These are phyloP conservation scores for Phalacrocorax aristotelis DNA, from an alignment of 2,113 vertebrate genomes.

Conservation along the genomic window DNA sequence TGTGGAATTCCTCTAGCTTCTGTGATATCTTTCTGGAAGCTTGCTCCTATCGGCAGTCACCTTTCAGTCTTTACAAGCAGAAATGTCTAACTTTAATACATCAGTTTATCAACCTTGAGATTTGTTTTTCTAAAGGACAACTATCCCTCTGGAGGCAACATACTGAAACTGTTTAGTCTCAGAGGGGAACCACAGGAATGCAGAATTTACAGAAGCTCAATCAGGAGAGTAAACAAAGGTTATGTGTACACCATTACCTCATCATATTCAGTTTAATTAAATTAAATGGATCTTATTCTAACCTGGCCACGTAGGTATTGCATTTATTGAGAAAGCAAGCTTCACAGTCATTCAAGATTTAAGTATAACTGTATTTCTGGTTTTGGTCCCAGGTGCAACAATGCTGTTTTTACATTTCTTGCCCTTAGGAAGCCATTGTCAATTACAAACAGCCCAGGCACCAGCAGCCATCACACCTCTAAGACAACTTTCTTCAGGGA, in stretches of 20 bases:
- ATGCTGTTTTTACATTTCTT: background rate
- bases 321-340: background rate
- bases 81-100: background rate
- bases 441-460: background rate
- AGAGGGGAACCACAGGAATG: background rate
- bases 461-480: background rate
- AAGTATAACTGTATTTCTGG: background rate
- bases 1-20: background rate
- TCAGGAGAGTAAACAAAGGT: background rate
- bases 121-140: background rate
- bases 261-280: background rate
- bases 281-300: background rate
- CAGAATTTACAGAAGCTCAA: background rate
- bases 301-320: background rate
- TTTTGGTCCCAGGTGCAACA: background rate
- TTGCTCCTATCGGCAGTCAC: background rate
- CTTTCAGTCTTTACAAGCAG: background rate
- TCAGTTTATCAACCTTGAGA: background rate
- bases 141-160: background rate
- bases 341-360: background rate
- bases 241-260: background rate
- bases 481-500: background rate
- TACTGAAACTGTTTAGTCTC: background rate
- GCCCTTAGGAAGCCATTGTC: background rate
- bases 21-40: background rate